These are phyloP conservation scores for Dendrolimus pini DNA, from an alignment of 2,888 invertebrate species.

Conservation along the genomic window DNA sequence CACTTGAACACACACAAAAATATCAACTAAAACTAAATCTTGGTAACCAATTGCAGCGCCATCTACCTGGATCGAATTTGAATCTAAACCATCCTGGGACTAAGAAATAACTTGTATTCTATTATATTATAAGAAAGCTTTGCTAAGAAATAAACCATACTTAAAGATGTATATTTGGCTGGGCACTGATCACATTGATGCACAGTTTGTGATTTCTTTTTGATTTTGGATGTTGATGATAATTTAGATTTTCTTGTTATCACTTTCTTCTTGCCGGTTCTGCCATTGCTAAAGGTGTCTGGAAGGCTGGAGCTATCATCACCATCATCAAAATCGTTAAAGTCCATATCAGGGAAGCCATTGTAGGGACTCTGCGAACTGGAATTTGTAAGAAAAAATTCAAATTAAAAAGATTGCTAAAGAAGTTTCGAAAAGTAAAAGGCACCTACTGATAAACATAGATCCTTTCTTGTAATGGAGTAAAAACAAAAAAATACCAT, in stretches of 20 bases:
- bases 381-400: slow-evolving; percentile 12
- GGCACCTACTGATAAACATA: no score
- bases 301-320: slow-evolving; percentile 28
- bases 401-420: not conserved
- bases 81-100: no score
- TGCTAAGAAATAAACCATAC: slow-evolving; percentile 25
- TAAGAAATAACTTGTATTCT: no score
- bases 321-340: slow-evolving; percentile 39
- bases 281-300: slow-evolving; percentile 12
- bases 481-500: no score
- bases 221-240: slow-evolving; percentile 18
- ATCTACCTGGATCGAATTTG: no score
- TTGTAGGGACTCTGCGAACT: slow-evolving; percentile 45
- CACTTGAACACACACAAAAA: no score
- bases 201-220: slow-evolving; percentile 34
- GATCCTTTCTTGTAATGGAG: no score
- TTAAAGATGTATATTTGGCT: slow-evolving; percentile 50
- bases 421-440: no score
- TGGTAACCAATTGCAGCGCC: no score
- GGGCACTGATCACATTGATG: slow-evolving; percentile 60
- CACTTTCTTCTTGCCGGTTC: slow-evolving; percentile 22
- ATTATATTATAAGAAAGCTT: no score
- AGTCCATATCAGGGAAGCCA: slow-evolving; percentile 32
- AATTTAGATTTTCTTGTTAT: slow-evolving; percentile 21
- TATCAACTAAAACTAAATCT: no score